Evolutionary conservation across 2,888 invertebrate genomes (phyloP), one percentile per base, ranked within the genome.

Genomic region (Cecidostiba fungosa): DNA sequence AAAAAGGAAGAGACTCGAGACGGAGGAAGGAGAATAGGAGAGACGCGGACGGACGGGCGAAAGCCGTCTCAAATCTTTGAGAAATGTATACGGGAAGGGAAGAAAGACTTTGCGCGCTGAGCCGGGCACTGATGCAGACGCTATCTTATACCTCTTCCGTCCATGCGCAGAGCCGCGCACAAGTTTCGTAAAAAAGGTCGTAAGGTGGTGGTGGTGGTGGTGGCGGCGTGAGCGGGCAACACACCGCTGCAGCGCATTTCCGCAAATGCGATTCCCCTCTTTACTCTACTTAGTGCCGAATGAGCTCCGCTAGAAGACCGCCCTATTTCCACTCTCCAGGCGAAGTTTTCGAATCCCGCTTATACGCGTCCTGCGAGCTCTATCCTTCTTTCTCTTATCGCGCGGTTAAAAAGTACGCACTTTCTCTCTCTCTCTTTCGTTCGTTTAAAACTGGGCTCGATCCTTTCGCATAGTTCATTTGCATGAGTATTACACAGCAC

Each of bases 211-310:
- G 2, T 12, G 26, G 26, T 3, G 12, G 4, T 32, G 59, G 59
- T 12, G 59, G 23, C 19, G 10, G 54, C 23, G 72, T 14, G 47
- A 19, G 66, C 16, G 39, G 36, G n/a, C n/a, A n/a, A n/a, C n/a
- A n/a, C n/a, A n/a, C n/a, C 76, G 32, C 36, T 10, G 10, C 14
- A 1, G 26, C n/a, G 39, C 72, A 72, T 74, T 85, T 78, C 59
- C 73, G 47, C 79, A 77, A 85, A 82, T 74, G 76, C 59, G 62
- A 82, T 85, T 78, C 69, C 36, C 69, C 69, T 73, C 72, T 78
- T 82, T 62, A 50, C 80, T 84, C 81, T 66, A 74, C 76, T 85
- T 82, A 85, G 76, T 77, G 79, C 77, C 79, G 70, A 85, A 79
- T 54, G 82, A 82, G 77, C 66, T 74, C 54, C 66, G 50, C 47